phyloP scores from a whole-genome alignment of 2,797 vertebrate species.

The Argyrosomus regius region DNA sequence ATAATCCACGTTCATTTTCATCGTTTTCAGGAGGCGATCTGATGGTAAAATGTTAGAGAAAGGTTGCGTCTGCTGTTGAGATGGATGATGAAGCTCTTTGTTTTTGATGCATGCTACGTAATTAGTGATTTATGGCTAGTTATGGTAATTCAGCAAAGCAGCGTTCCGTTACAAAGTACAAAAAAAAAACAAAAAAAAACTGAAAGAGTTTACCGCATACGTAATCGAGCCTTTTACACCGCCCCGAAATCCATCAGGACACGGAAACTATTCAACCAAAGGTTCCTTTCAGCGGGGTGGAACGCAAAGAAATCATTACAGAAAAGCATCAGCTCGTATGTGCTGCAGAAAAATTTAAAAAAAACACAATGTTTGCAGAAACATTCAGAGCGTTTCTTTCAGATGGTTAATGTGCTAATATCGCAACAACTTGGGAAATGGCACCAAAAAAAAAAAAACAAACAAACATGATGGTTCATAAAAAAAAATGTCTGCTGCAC shows the following conservation, averaged over 20 bases:
- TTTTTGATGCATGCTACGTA: slow-evolving; percentile 18
- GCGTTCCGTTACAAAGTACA: slow-evolving; percentile 28
- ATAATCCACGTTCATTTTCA: neutral
- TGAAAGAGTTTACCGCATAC: slow-evolving; percentile 14
- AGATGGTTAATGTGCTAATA: slow-evolving; percentile 54
- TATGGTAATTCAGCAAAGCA: slow-evolving; percentile 21
- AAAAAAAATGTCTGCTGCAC: slow-evolving; percentile 20
- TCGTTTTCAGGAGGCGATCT: slow-evolving; percentile 7
- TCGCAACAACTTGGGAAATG: slow-evolving; percentile 34
- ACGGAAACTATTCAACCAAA: slow-evolving; percentile 9
- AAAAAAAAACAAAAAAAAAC: neutral
- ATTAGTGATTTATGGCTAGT: slow-evolving; percentile 23
- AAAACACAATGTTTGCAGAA: slow-evolving; percentile 20
- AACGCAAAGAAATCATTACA: slow-evolving; percentile 8
- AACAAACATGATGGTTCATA: slow-evolving; percentile 41
- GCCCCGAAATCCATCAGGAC: slow-evolving; percentile 34
- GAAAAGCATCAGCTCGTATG: neutral
- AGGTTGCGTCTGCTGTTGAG: neutral
- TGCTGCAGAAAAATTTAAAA: neutral
- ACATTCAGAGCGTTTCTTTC: slow-evolving; percentile 17
- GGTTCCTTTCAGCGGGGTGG: neutral
- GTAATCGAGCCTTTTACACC: slow-evolving; percentile 10
- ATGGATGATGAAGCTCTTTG: slow-evolving; percentile 8
- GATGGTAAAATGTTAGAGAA: slow-evolving; percentile 4
- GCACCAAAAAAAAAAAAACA: neutral